These are phyloP conservation scores for Manis pentadactyla DNA, from an alignment of 2,797 vertebrate genomes.

Conservation along the genomic window DNA sequence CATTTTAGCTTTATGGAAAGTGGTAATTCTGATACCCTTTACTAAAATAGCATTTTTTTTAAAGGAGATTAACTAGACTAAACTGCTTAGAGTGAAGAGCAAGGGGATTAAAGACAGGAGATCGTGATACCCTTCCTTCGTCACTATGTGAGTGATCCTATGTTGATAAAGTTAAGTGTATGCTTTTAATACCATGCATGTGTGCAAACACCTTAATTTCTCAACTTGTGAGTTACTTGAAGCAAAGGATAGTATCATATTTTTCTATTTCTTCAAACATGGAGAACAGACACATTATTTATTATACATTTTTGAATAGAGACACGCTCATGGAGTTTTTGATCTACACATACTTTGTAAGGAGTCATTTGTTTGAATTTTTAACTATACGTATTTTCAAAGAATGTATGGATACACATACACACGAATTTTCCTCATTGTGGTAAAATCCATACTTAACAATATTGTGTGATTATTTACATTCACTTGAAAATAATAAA, in stretches of 20 bases:
- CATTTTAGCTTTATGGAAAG: not conserved
- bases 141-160: not conserved
- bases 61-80: not conserved
- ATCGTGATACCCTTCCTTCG: not conserved
- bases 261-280: not conserved
- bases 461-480: not conserved
- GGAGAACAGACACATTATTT: not conserved
- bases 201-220: not conserved
- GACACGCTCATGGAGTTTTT: not conserved
- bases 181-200: not conserved
- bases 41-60: not conserved
- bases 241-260: not conserved
- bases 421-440: not conserved
- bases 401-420: not conserved
- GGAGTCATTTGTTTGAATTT: not conserved
- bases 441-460: not conserved
- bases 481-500: not conserved
- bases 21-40: not conserved
- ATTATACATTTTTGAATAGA: not conserved
- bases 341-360: not conserved
- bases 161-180: not conserved
- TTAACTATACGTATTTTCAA: not conserved
- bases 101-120: not conserved
- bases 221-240: not conserved
- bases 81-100: not conserved